Conservation (phyloP, 2,113 vertebrate genomes). For the Copsychus sechellarum region DNA sequence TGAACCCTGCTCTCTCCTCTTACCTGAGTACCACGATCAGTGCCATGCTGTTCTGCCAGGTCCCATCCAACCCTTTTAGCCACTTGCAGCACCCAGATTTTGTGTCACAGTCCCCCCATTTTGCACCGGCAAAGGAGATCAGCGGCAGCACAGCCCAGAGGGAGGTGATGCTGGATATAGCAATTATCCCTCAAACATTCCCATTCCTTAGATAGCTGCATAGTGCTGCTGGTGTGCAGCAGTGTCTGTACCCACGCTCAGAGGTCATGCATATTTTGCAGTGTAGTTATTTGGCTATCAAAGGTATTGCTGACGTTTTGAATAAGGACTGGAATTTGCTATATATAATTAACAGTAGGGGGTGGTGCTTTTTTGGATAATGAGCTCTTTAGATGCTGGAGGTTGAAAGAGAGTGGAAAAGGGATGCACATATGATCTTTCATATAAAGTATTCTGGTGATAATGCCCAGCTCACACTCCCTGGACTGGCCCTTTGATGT, state of each 20-base stretch:
- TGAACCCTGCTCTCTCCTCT: background rate
- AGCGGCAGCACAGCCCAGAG: rapidly evolving
- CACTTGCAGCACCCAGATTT: background rate
- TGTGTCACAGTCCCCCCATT: rapidly evolving
- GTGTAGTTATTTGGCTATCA: background rate
- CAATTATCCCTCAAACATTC: background rate
- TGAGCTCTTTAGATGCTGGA: background rate
- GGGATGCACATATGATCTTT: background rate
- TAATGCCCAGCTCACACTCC: background rate
- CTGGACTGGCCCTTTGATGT: background rate
- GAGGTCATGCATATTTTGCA: background rate
- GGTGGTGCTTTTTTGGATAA: background rate
- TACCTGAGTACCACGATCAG: rapidly evolving
- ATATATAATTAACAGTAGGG: background rate
- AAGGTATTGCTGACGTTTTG: background rate
- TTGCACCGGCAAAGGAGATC: background rate
- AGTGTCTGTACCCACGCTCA: background rate
- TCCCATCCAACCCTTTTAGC: background rate
- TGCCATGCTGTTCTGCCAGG: rapidly evolving
- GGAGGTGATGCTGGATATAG: background rate
- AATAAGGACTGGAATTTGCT: background rate
- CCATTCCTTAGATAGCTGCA: background rate
- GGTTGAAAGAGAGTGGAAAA: background rate
- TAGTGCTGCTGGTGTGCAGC: background rate
- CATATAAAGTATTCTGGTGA: background rate